phyloP scores from a whole-genome alignment of 37 sponge, comb jelly and placozoan species.

The Ephydatia muelleri region DNA sequence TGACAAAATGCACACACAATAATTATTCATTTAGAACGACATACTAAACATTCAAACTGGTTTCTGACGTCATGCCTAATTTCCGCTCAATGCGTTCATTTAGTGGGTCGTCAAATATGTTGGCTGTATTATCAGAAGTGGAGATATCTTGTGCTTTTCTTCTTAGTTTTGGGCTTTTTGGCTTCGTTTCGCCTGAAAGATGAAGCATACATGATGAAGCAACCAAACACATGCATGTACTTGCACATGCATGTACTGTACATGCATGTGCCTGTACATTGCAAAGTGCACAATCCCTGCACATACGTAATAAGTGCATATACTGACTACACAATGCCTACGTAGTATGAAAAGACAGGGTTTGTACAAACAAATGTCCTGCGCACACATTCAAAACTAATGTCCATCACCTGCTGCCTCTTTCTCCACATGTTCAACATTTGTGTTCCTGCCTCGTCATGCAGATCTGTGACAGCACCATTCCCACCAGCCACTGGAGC shows the following conservation, averaged over 20 bases:
- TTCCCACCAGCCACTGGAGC: constrained; percentile 15
- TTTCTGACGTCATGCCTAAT: background rate
- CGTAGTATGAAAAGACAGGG: too few species aligned
- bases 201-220: background rate
- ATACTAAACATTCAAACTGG: background rate
- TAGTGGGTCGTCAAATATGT: constrained; percentile 54
- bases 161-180: constrained; percentile 48
- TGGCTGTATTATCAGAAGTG: constrained; percentile 54
- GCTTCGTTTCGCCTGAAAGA: constrained; percentile 3
- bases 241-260: too few species aligned
- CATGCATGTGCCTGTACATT: background rate
- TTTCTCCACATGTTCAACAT: background rate
- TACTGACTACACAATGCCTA: background rate
- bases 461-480: constrained; percentile 13
- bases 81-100: background rate
- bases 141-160: constrained; percentile 35
- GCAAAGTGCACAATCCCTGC: too few species aligned
- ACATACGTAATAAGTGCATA: too few species aligned
- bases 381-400: too few species aligned
- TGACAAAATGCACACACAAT: background rate
- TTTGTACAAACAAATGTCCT: too few species aligned
- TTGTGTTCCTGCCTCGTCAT: constrained; percentile 3
- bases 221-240: too few species aligned
- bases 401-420: background rate
- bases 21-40: background rate